phyloP scores from a whole-genome alignment of 2,113 vertebrate species.

The Hyperoodon ampullatus region DNA sequence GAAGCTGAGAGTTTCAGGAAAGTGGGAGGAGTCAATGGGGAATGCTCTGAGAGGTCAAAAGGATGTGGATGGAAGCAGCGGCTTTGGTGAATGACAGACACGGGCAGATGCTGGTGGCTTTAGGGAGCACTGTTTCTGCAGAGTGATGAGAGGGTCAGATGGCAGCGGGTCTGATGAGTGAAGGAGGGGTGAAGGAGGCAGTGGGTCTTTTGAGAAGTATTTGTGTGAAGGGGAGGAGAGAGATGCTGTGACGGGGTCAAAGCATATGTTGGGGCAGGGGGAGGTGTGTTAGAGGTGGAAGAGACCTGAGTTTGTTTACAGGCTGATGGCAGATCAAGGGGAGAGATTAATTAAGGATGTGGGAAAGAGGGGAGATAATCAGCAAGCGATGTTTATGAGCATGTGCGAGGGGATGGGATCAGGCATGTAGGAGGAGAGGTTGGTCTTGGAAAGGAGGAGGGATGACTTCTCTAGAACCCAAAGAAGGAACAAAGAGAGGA shows the following conservation, averaged over 20 bases:
- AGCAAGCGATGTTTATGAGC: not conserved
- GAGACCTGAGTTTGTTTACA: not conserved
- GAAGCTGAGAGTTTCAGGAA: not conserved
- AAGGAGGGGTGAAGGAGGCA: not conserved
- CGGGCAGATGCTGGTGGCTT: not conserved
- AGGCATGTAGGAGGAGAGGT: conserved; percentile 44
- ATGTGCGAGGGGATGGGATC: not conserved
- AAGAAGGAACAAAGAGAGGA: conserved; percentile 62
- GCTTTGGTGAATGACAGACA: not conserved
- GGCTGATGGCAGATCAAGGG: not conserved
- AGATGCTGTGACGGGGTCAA: not conserved
- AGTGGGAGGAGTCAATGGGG: too few relatives aligned
- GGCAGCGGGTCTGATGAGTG: not conserved
- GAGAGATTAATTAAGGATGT: not conserved
- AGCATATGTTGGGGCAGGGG: too few relatives aligned
- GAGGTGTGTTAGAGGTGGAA: not conserved
- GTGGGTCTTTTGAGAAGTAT: not conserved
- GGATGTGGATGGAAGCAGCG: not conserved
- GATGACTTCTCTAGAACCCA: conserved; percentile 49
- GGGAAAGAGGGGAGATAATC: not conserved
- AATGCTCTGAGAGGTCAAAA: not conserved
- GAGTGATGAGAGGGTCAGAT: not conserved
- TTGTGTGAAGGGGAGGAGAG: not conserved
- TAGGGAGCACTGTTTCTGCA: not conserved
- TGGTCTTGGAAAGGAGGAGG: conserved; percentile 55